These are phyloP conservation scores for Malurus leucopterus DNA, from an alignment of 2,797 vertebrate species.

Conservation along the genomic window DNA sequence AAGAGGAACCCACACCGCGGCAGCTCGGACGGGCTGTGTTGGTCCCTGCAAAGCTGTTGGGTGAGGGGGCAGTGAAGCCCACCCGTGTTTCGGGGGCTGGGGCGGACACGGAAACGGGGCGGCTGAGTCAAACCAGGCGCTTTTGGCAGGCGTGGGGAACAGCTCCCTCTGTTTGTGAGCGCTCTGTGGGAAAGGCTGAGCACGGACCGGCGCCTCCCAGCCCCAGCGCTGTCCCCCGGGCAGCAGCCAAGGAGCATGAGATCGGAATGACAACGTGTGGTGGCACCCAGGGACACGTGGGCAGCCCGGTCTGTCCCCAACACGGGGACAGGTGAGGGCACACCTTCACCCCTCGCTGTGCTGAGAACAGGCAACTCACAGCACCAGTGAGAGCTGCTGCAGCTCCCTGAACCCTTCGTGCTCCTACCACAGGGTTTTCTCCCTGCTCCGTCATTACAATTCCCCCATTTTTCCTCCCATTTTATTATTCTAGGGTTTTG, in stretches of 20 bases:
- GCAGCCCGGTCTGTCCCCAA: neutral
- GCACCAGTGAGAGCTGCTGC: neutral
- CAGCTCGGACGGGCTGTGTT: rapidly evolving
- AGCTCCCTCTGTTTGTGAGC: conserved; percentile 36
- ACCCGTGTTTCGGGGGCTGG: neutral
- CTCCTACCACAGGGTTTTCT: neutral
- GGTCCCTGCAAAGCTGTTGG: neutral
- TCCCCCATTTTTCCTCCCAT: neutral
- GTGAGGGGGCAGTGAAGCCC: rapidly evolving
- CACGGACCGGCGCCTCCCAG: neutral
- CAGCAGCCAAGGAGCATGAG: neutral
- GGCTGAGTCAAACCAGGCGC: neutral
- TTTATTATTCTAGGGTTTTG: conserved; percentile 41
- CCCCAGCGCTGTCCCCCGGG: rapidly evolving
- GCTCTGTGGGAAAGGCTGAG: neutral
- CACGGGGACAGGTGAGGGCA: rapidly evolving
- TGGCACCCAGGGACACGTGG: rapidly evolving
- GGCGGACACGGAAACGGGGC: neutral
- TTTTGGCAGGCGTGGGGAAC: neutral
- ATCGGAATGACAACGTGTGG: rapidly evolving
- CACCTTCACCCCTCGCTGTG: rapidly evolving
- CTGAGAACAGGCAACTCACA: neutral
- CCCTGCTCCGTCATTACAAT: neutral
- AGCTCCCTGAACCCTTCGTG: neutral
- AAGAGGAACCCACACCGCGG: rapidly evolving